Conservation (phyloP, 2,113 vertebrate species). For the Prunella fulvescens region DNA sequence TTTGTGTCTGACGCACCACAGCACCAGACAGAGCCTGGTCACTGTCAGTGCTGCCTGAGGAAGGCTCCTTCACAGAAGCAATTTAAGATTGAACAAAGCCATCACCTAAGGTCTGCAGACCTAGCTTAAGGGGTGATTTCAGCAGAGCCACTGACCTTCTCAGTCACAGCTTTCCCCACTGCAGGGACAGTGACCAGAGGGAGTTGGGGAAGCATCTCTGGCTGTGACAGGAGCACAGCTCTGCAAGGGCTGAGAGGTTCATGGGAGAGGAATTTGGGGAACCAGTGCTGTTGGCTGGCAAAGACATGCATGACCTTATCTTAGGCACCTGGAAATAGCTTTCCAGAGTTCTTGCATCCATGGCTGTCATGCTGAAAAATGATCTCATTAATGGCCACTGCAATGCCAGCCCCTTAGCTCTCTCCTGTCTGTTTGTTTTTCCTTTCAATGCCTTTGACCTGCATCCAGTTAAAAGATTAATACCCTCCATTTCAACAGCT, state of each 20-base stretch:
- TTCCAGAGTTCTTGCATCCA: not conserved
- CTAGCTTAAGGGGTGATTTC: not conserved
- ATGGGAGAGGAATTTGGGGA: not conserved
- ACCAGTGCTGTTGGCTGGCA: not conserved
- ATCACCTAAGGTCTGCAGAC: not conserved
- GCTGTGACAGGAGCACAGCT: not conserved
- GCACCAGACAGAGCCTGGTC: not conserved
- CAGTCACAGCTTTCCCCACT: rapidly evolving
- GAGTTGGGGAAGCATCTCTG: not conserved
- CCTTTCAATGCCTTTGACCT: not conserved
- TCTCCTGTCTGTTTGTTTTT: slow-evolving; percentile 11
- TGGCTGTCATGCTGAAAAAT: not conserved
- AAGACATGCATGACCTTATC: not conserved
- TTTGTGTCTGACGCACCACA: not conserved
- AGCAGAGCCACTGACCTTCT: not conserved
- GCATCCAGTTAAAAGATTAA: not conserved
- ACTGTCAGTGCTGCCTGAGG: not conserved
- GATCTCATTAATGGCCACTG: not conserved
- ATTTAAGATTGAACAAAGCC: not conserved
- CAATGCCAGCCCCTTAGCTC: not conserved
- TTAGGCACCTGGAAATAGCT: not conserved
- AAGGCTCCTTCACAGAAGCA: not conserved
- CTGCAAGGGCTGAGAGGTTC: not conserved
- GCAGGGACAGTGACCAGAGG: not conserved
- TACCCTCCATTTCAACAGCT: not conserved